These are phyloP conservation scores for Habroteleia sp. DNA, from an alignment of 2,888 invertebrate species.

Conservation along the genomic window DNA sequence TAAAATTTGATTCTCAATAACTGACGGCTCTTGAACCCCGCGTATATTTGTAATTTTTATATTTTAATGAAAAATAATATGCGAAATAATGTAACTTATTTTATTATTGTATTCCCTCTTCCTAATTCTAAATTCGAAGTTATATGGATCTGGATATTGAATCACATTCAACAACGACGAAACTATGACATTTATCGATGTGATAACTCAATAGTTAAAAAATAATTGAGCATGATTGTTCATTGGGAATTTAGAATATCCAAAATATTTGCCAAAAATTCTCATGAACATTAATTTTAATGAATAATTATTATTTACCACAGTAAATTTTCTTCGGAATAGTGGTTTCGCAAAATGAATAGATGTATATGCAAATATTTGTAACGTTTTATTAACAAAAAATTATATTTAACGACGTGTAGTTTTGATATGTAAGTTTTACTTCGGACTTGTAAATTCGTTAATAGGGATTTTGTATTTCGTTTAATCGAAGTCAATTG, in stretches of 20 bases:
- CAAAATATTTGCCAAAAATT: constrained; percentile 1
- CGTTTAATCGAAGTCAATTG: constrained; percentile 38
- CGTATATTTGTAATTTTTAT: constrained; percentile 78
- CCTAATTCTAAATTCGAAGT: constrained; percentile 37
- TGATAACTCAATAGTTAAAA: neutral
- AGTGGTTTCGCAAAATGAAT: constrained; percentile 6
- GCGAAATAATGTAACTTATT: constrained; percentile 76
- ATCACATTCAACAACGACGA: constrained; percentile 61
- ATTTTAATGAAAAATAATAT: constrained; percentile 74
- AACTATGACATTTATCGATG: constrained; percentile 12
- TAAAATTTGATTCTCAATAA: constrained; percentile 14
- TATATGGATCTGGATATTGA: constrained; percentile 73
- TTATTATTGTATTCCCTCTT: constrained; percentile 68
- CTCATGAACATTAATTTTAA: neutral
- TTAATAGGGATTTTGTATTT: constrained; percentile 32
- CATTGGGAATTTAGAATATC: neutral
- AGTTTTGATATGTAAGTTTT: constrained; percentile 41
- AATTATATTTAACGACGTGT: constrained; percentile 37
- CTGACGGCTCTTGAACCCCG: constrained; percentile 77
- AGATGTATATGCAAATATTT: constrained; percentile 9
- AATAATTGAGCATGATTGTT: constrained; percentile 3
- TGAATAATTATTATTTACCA: neutral
- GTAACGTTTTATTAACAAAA: constrained; percentile 23
- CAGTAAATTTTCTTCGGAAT: constrained; percentile 3
- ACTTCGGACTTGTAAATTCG: constrained; percentile 26